Base-by-base conservation (phyloP, 1,140 invertebrate genomes). In the Cydia amplana region DNA sequence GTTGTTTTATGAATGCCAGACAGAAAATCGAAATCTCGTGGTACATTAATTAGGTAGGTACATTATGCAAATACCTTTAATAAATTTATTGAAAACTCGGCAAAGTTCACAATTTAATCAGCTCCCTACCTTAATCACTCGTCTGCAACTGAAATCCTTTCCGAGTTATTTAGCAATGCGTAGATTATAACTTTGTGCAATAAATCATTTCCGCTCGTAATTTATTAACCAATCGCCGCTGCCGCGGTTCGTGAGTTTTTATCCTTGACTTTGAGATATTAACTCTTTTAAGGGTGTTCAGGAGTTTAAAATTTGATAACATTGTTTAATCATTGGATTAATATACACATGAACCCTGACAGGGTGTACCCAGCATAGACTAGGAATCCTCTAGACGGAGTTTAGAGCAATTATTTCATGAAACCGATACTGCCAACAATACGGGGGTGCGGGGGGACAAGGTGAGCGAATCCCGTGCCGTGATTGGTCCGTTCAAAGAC, bases 121-220 rank as follows among this genome's bases (percentile, higher is more conserved):
- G 55, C 9, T 60, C 20, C 46, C 16, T 9, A 23, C 55, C 18
- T 60, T 55, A 55, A 55, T 55, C 51, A 55, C 43, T 51, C 49
- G 55, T 60, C 55, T 23, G 18, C 18, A 60, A 23, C 18, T 60
- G 20, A 23, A 60, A 60, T 60, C 55, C 55, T 60, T 60, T 60
- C 55, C 55, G 20, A 60, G 55, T 60, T 60, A 23, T 60, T 60
- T 60, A 60, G 20, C 55, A 60, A 10, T 23, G 49, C 49, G 55
- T 60, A 60, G 55, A 60, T 60, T 60, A 60, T 60, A 60, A 60
- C 55, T 60, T 60, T n/a, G n/a, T n/a, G 18, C 55, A 23, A 60
- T 60, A 60, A 60, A 20, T 60, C 55, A 60, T 60, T 60, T 10
- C 51, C 10, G 9, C 18, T n/a, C 9, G 55, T 60, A 60, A 60